Conservation (phyloP, 1,140 invertebrate species). For the Propsilocerus akamusi region DNA sequence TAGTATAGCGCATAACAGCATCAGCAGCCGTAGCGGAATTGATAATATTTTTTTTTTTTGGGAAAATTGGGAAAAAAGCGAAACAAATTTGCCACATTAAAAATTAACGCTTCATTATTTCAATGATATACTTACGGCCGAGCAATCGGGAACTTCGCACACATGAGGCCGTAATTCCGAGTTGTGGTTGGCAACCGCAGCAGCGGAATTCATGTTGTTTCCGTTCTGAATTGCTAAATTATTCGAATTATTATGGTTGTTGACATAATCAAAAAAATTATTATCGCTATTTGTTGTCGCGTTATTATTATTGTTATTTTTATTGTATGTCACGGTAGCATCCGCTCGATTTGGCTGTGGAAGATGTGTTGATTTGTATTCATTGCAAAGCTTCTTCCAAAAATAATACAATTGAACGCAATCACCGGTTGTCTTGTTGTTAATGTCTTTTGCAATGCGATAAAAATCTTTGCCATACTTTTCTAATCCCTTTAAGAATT, state of each 20-base stretch:
- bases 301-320: background rate
- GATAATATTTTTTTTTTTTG: no score
- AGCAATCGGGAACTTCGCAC: constrained; percentile 46
- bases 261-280: constrained; percentile 1
- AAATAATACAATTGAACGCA: constrained; percentile 97
- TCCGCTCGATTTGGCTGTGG: background rate
- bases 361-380: constrained; percentile 36
- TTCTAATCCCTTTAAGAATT: constrained; percentile 71
- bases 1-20: background rate
- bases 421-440: constrained; percentile 76
- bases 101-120: constrained; percentile 7
- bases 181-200: background rate
- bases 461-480: constrained; percentile 90
- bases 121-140: constrained; percentile 35
- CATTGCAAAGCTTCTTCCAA: constrained; percentile 91
- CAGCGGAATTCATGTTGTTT: constrained; percentile 5
- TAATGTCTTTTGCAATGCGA: constrained; percentile 68
- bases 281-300: background rate
- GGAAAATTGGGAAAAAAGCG: background rate
- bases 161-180: constrained; percentile 29
- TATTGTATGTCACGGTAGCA: background rate
- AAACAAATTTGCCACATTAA: background rate
- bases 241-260: background rate
- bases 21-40: background rate
- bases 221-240: background rate